Evolutionary conservation across 1,140 invertebrate genomes (phyloP), one percentile per base, ranked within the genome.

Genomic region (Sarcophaga bullata): DNA sequence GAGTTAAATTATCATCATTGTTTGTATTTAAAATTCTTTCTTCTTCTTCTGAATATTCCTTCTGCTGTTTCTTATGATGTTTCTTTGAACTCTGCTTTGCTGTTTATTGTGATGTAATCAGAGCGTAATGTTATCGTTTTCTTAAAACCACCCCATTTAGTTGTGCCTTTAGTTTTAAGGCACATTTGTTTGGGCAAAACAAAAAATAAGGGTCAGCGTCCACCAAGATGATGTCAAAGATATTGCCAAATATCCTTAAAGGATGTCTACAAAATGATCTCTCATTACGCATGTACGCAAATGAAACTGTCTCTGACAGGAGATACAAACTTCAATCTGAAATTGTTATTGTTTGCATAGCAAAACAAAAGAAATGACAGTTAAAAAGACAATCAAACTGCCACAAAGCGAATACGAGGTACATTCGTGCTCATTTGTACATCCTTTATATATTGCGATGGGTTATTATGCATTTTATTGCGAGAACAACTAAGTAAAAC

Each of bases 211-310:
- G 62, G 62, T 68, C 62, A 68, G 62, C 62, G 62, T n/a, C 62
- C 62, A 19, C 19, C 62, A 68, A 49, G 50, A 49, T 15, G 50
- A 76, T 6, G 47, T 47, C 62, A 17, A 68, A 68, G 17, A 1
- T 3, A 8, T 17, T 37, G 25, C 25, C 62, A 19, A 25, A 73
- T 73, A 15, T 49, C 73, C n/a, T 75, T 10, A 78, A 50, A 15
- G 50, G 10, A 46, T 19, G 19, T 17, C 11, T 15, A 15, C 25
- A 76, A 48, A 76, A 78, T 19, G 17, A 68, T 68, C 62, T 19
- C 62, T 68, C 75, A 78, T 78, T 78, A 78, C 75, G 75, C 75
- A 78, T 78, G 75, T 11, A 78, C 75, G 75, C 75, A 78, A 78
- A 78, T 78, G 52, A 52, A 11, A 48, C 75, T 78, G 19, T 19